These are phyloP conservation scores for Symphodus melops DNA, from an alignment of 2,113 vertebrate species.

Conservation along the genomic window DNA sequence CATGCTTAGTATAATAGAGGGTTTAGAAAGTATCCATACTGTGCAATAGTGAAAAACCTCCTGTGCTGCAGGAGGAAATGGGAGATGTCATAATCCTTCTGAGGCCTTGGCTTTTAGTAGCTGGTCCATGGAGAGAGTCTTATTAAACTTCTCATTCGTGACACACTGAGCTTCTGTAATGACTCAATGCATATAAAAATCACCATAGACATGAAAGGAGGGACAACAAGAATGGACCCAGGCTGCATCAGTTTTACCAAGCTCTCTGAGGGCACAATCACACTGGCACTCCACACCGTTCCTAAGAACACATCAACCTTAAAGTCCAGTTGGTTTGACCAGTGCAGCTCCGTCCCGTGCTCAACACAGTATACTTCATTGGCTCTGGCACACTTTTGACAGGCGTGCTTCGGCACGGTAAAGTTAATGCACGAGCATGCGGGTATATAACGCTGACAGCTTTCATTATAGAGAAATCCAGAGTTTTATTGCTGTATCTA, in stretches of 20 bases:
- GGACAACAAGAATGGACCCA: slow-evolving; percentile 52
- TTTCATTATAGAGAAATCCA: too few relatives aligned
- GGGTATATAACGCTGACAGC: too few relatives aligned
- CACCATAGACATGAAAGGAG: slow-evolving; percentile 66
- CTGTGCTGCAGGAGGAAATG: slow-evolving; percentile 75
- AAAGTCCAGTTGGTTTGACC: too few relatives aligned
- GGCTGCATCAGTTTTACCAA: slow-evolving; percentile 38
- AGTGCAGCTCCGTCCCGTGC: too few relatives aligned
- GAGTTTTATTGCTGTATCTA: too few relatives aligned
- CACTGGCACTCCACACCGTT: too few relatives aligned
- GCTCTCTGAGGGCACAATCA: slow-evolving; percentile 6
- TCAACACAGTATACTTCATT: too few relatives aligned
- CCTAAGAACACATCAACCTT: too few relatives aligned
- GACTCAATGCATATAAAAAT: slow-evolving; percentile 79
- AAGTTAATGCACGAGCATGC: too few relatives aligned
- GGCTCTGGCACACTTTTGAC: too few relatives aligned
- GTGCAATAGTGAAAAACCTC: slow-evolving; percentile 72
- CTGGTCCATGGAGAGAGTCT: slow-evolving; percentile 71
- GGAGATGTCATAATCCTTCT: slow-evolving; percentile 78
- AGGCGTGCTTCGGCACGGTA: too few relatives aligned
- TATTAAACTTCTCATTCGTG: slow-evolving; percentile 83
- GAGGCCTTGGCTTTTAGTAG: slow-evolving; percentile 65
- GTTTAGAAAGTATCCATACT: slow-evolving; percentile 53
- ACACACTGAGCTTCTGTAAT: slow-evolving; percentile 78
- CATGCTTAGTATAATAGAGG: slow-evolving; percentile 59